phyloP scores from a whole-genome alignment of 1,140 invertebrate genomes.

The Drosophila teissieri region DNA sequence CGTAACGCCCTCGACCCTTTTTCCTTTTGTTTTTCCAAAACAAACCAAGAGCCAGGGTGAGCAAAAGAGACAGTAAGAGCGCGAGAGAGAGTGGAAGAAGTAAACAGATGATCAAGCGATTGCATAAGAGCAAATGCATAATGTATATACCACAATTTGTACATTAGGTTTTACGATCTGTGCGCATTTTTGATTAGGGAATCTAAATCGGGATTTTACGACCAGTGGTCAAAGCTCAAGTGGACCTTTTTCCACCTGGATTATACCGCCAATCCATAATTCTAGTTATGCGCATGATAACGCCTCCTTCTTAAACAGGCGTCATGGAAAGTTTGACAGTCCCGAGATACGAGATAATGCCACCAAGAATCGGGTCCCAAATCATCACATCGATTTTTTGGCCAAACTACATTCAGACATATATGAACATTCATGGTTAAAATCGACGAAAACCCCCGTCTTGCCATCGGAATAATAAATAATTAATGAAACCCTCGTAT shows the following conservation, averaged over 20 bases:
- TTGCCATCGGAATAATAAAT: not conserved
- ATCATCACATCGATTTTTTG: constrained; percentile 2
- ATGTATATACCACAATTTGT: constrained; percentile 21
- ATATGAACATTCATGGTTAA: not conserved
- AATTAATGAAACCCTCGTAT: not conserved
- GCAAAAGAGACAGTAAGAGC: not conserved
- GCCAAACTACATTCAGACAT: not conserved
- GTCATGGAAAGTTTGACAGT: constrained; percentile 45
- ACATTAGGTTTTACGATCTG: constrained; percentile 30
- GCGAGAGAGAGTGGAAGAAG: constrained; percentile 4
- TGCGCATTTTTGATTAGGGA: constrained; percentile 22
- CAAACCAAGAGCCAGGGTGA: constrained; percentile 16
- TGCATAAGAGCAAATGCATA: constrained; percentile 51
- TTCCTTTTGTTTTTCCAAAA: not conserved
- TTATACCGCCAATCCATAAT: constrained; percentile 3
- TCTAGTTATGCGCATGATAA: constrained; percentile 32
- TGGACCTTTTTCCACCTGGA: constrained; percentile 38
- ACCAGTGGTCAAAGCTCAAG: constrained; percentile 40
- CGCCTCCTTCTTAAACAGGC: not conserved
- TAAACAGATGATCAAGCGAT: constrained; percentile 51
- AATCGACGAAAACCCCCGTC: too few species aligned
- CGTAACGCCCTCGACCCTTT: constrained; percentile 57
- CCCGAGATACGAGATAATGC: constrained; percentile 5
- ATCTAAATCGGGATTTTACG: constrained; percentile 38
- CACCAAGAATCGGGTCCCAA: constrained; percentile 4